Percentiles rank a stretch among this genome's conserved stretches.
Evolutionary conservation across 2,113 vertebrate genomes (phyloP).

Genomic region (Mesocricetus auratus): DNA sequence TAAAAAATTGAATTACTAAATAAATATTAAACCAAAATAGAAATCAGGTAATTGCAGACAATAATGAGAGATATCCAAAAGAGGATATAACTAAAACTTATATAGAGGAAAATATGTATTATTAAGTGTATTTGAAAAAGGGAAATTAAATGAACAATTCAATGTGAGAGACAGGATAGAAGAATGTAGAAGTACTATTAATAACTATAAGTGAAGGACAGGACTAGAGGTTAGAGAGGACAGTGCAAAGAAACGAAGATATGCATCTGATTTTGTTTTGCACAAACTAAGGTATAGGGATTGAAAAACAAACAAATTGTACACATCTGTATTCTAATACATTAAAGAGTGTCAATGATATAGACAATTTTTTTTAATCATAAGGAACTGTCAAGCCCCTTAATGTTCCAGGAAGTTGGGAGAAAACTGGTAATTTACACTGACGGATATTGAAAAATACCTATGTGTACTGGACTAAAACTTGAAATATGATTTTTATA

Average conservation of each 20-base stretch:
- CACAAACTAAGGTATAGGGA: neutral
- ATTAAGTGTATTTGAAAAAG: neutral
- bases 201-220: neutral
- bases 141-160: neutral
- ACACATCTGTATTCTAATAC: neutral
- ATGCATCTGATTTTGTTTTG: neutral
- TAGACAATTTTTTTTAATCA: neutral
- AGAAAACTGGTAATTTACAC: constrained; percentile 19
- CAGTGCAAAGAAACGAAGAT: neutral
- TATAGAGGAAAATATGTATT: neutral
- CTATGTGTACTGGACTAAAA: neutral
- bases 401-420: neutral
- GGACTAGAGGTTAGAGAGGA: neutral
- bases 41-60: neutral
- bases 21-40: neutral
- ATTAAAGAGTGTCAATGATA: neutral
- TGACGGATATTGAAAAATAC: neutral
- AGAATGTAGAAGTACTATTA: too few relatives aligned
- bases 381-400: neutral
- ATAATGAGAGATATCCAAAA: neutral
- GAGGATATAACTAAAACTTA: neutral
- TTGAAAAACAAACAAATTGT: neutral
- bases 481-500: neutral
- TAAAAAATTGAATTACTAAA: neutral
- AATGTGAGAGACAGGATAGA: neutral